A percentile compares a stretch with the other conserved stretches of the same genome.
phyloP scores from a whole-genome alignment of 1,140 invertebrate genomes.

The Drosophila neocordata region DNA sequence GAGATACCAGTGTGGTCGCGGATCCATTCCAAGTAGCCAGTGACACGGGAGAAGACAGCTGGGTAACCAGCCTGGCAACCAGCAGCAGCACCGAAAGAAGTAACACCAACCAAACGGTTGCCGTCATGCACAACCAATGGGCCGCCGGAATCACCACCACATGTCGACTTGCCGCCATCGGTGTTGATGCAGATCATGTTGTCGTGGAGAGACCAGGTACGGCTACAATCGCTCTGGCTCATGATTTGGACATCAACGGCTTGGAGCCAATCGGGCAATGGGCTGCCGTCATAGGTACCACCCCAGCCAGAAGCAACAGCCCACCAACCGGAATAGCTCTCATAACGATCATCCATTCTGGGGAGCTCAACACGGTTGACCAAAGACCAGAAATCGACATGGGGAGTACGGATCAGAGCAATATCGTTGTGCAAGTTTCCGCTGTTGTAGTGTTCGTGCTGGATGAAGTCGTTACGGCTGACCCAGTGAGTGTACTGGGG shows the following conservation, averaged over 20 bases:
- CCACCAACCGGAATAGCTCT: constrained; percentile 40
- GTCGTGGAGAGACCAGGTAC: constrained; percentile 27
- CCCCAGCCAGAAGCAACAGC: constrained; percentile 64
- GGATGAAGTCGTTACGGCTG: constrained; percentile 36
- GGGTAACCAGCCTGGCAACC: constrained; percentile 82
- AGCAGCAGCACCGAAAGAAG: constrained; percentile 39
- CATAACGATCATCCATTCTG: constrained; percentile 49
- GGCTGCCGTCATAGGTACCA: constrained; percentile 50
- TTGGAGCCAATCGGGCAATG: constrained; percentile 52
- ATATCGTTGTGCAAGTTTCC: constrained; percentile 54
- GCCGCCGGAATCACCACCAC: constrained; percentile 85
- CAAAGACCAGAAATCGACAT: constrained; percentile 56
- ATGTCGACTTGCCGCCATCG: constrained; percentile 63
- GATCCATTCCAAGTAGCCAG: constrained; percentile 84
- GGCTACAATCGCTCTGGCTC: constrained; percentile 32
- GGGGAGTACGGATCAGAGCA: constrained; percentile 51
- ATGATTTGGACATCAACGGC: constrained; percentile 55
- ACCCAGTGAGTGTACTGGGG: constrained; percentile 55
- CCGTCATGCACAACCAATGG: constrained; percentile 74
- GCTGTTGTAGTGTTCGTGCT: constrained; percentile 56
- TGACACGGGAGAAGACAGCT: constrained; percentile 84
- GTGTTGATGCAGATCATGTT: constrained; percentile 67
- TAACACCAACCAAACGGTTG: constrained; percentile 43
- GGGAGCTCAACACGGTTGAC: constrained; percentile 59
- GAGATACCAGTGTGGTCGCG: constrained; percentile 59